Evolutionary conservation across 2,113 vertebrate genomes (phyloP).

Genomic region (Podilymbus podiceps): DNA sequence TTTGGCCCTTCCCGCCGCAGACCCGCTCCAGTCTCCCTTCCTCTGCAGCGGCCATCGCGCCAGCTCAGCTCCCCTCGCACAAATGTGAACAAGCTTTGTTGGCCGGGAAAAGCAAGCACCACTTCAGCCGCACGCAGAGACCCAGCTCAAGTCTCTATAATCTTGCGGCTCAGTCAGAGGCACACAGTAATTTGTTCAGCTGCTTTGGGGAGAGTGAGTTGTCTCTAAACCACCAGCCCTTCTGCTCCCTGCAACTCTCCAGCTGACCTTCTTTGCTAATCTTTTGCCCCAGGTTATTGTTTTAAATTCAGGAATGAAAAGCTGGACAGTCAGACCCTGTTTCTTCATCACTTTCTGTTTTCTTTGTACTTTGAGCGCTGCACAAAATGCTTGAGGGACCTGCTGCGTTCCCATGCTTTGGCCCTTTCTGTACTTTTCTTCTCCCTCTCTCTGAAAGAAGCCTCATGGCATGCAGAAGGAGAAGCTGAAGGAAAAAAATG

Average conservation of each 20-base stretch:
- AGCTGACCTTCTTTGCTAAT: background rate
- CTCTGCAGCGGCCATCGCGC: fast-evolving
- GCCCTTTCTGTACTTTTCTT: background rate
- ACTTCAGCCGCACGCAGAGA: background rate
- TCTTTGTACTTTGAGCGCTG: background rate
- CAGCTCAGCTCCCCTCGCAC: background rate
- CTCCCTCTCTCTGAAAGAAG: background rate
- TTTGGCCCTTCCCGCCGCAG: fast-evolving
- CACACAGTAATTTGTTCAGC: background rate
- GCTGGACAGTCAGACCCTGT: background rate
- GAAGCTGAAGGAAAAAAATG: background rate
- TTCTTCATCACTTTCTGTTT: constrained; percentile 19
- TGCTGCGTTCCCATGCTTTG: background rate
- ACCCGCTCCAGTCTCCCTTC: fast-evolving
- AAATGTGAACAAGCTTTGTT: background rate
- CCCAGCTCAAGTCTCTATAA: background rate
- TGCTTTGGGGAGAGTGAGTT: background rate
- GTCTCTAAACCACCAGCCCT: background rate
- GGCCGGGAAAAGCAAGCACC: background rate
- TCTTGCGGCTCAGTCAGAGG: background rate
- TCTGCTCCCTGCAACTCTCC: background rate
- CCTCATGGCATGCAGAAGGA: background rate
- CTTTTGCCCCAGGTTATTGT: constrained; percentile 17
- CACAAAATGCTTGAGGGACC: background rate
- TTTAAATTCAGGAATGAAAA: constrained; percentile 47